A percentile compares a stretch with the other conserved stretches of the same genome.
Conservation (phyloP, 2,113 vertebrate species). For the Misgurnus mizolepis region DNA sequence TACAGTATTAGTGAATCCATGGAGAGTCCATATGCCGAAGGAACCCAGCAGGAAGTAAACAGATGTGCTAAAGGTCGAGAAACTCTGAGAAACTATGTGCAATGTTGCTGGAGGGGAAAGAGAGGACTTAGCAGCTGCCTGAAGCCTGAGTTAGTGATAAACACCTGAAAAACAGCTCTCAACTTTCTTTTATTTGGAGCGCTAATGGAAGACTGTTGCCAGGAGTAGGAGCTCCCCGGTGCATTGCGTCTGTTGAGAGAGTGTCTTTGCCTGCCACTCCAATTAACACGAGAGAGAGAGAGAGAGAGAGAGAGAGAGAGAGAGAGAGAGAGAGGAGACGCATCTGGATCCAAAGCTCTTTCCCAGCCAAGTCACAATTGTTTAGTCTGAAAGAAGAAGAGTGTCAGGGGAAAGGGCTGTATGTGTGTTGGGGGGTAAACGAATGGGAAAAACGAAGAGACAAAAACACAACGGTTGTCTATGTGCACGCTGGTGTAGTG, state of each 20-base stretch:
- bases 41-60: conserved; percentile 6
- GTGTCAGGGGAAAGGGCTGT: conserved; percentile 23
- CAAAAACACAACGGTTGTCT: conserved; percentile 51
- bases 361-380: conserved; percentile 96
- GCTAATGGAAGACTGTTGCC: conserved; percentile 74
- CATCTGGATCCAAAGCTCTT: conserved; percentile 93
- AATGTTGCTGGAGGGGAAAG: conserved; percentile 8
- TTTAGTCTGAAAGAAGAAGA: conserved; percentile 92
- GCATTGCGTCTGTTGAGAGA: conserved; percentile 80
- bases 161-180: conserved; percentile 69
- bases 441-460: conserved; percentile 57
- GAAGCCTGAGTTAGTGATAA: conserved; percentile 68
- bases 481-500: conserved; percentile 20
- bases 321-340: conserved; percentile 53
- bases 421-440: conserved; percentile 39
- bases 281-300: conserved; percentile 77
- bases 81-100: conserved; percentile 31
- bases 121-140: conserved; percentile 61
- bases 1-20: neutral
- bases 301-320: conserved; percentile 60
- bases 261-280: conserved; percentile 84
- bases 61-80: conserved; percentile 34
- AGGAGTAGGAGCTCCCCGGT: conserved; percentile 75
- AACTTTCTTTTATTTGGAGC: conserved; percentile 72
- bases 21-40: conserved; percentile 1